phyloP scores from a whole-genome alignment of 2,888 invertebrate species.

The Volucella inflata region DNA sequence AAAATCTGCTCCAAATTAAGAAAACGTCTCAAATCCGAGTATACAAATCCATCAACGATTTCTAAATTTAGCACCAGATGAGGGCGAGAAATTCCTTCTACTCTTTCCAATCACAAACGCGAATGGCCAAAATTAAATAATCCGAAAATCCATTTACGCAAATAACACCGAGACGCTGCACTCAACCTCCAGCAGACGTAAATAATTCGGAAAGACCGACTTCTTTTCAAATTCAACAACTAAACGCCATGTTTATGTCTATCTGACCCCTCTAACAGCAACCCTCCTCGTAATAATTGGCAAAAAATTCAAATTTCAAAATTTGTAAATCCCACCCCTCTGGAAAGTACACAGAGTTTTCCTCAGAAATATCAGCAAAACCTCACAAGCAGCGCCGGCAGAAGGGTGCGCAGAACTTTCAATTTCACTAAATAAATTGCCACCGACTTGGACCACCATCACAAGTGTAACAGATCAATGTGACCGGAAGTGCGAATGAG shows the following conservation, averaged over 20 bases:
- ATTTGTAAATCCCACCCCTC: slow-evolving; percentile 4
- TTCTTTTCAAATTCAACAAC: slow-evolving; percentile 8
- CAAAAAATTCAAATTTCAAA: slow-evolving; percentile 30
- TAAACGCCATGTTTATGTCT: slow-evolving; percentile 68
- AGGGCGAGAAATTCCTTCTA: slow-evolving; percentile 14
- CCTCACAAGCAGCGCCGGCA: background rate
- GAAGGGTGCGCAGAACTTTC: slow-evolving; percentile 47
- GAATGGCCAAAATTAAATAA: slow-evolving; percentile 58
- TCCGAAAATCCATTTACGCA: slow-evolving; percentile 63
- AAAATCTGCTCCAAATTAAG: slow-evolving; percentile 16
- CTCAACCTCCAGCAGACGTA: slow-evolving; percentile 46
- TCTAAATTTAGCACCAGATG: slow-evolving; percentile 32
- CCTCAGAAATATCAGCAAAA: slow-evolving; percentile 40
- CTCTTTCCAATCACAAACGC: slow-evolving; percentile 37
- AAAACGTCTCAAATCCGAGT: slow-evolving; percentile 15
- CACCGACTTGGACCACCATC: background rate
- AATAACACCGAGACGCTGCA: slow-evolving; percentile 51
- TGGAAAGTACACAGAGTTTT: slow-evolving; percentile 58
- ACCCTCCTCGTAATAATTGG: slow-evolving; percentile 10
- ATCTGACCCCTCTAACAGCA: slow-evolving; percentile 14
- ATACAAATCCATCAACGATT: slow-evolving; percentile 19
- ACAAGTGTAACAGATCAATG: slow-evolving; percentile 12
- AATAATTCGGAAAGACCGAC: slow-evolving; percentile 4
- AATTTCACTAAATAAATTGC: slow-evolving; percentile 43
- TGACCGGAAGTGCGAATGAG: slow-evolving; percentile 65